Evolutionary conservation across 2,888 invertebrate species (phyloP).

Genomic region (Acrobasis suavella): DNA sequence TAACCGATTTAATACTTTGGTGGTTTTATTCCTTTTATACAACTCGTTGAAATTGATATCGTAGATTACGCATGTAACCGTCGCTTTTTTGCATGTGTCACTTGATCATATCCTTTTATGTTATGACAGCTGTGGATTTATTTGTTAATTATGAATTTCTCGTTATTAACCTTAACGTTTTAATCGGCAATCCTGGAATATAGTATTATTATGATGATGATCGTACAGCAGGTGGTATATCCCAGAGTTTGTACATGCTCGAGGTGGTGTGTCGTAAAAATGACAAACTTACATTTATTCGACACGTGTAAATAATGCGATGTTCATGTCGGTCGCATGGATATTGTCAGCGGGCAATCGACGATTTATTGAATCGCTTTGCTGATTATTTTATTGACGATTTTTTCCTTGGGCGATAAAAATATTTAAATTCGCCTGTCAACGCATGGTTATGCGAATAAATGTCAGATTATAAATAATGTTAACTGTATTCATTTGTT

Average conservation of each 20-base stretch:
- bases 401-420: slow-evolving; percentile 51
- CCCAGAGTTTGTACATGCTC: slow-evolving; percentile 57
- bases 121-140: slow-evolving; percentile 26
- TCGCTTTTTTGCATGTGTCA: slow-evolving; percentile 16
- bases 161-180: slow-evolving; percentile 36
- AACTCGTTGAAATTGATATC: slow-evolving; percentile 15
- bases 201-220: slow-evolving; percentile 40
- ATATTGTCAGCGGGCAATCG: slow-evolving; percentile 75
- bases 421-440: slow-evolving; percentile 35
- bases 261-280: slow-evolving; percentile 65
- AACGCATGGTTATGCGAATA: slow-evolving; percentile 47
- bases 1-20: slow-evolving; percentile 23
- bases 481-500: not conserved
- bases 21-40: slow-evolving; percentile 8
- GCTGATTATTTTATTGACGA: slow-evolving; percentile 74
- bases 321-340: slow-evolving; percentile 60
- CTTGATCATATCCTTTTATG: not conserved
- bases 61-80: slow-evolving; percentile 14
- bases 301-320: slow-evolving; percentile 66
- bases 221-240: slow-evolving; percentile 54
- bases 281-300: slow-evolving; percentile 72
- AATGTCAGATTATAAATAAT: slow-evolving; percentile 9
- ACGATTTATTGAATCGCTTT: slow-evolving; percentile 69
- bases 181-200: slow-evolving; percentile 39
- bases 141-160: slow-evolving; percentile 34